Evolutionary conservation across 2,113 vertebrate genomes (phyloP).

Genomic region (Centrocercus urophasianus): DNA sequence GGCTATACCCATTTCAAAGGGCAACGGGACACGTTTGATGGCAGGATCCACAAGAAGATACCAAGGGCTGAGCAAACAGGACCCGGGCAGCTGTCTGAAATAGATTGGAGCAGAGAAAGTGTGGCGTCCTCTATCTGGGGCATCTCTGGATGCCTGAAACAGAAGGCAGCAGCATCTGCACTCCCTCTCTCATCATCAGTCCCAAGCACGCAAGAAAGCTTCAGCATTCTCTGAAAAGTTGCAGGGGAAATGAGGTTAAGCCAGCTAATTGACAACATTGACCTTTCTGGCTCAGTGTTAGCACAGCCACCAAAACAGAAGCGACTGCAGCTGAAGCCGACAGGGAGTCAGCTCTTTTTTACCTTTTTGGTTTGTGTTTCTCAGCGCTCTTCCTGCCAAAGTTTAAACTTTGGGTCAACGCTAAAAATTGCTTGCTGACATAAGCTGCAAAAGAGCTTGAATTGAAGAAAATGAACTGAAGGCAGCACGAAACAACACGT

Average conservation of each 20-base stretch:
- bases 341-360: background rate
- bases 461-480: background rate
- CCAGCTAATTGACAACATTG: conserved; percentile 58
- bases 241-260: conserved; percentile 64
- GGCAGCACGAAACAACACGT: background rate
- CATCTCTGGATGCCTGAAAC: background rate
- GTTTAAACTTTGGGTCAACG: conserved; percentile 8
- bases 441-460: background rate
- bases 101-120: background rate
- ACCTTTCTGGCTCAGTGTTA: conserved; percentile 47
- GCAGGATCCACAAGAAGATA: background rate
- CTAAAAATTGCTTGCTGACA: conserved; percentile 10
- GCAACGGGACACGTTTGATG: background rate
- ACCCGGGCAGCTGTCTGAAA: background rate
- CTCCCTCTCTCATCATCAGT: background rate
- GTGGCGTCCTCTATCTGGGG: accelerated
- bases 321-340: background rate
- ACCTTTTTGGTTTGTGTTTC: background rate
- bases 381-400: background rate
- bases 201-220: background rate
- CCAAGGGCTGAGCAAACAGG: background rate
- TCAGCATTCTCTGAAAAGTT: background rate
- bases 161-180: background rate
- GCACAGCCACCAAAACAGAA: conserved; percentile 59
- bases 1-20: background rate